Evolutionary conservation across 2,888 invertebrate genomes (phyloP).

Genomic region (Ceriagrion tenellum): DNA sequence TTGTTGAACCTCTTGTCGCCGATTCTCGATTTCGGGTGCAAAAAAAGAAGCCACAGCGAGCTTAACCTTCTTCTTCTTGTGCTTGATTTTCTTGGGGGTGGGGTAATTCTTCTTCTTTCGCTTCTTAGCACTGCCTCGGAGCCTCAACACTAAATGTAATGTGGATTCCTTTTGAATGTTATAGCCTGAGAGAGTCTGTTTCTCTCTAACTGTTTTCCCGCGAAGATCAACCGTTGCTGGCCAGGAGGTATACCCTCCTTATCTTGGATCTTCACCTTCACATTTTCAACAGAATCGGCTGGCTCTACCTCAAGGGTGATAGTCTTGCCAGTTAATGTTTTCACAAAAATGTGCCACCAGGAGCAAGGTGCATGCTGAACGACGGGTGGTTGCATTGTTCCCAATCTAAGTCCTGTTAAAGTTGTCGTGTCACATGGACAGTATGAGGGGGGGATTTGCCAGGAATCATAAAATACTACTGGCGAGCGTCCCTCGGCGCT

Average conservation of each 20-base stretch:
- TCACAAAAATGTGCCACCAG: conserved; percentile 99
- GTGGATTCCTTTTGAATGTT: conserved; percentile 98
- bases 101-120: conserved; percentile 99
- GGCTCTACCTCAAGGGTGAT: conserved; percentile 96
- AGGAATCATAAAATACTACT: too few species aligned
- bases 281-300: conserved; percentile 96
- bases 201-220: conserved; percentile 97
- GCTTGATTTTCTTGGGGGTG: conserved; percentile 99
- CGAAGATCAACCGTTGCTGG: conserved; percentile 94
- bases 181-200: conserved; percentile 95
- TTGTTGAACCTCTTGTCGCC: too few species aligned
- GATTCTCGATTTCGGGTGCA: too few species aligned
- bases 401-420: too few species aligned
- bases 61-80: conserved; percentile 99
- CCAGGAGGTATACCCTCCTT: conserved; percentile 93
- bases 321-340: conserved; percentile 96
- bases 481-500: too few species aligned
- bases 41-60: too few species aligned
- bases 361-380: too few species aligned
- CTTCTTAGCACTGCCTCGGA: conserved; percentile 99
- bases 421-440: too few species aligned
- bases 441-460: too few species aligned
- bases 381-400: too few species aligned
- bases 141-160: conserved; percentile 91
- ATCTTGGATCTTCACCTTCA: conserved; percentile 95